Evolutionary conservation across 2,113 vertebrate species (phyloP).

Genomic region (Dissostichus mawsoni): DNA sequence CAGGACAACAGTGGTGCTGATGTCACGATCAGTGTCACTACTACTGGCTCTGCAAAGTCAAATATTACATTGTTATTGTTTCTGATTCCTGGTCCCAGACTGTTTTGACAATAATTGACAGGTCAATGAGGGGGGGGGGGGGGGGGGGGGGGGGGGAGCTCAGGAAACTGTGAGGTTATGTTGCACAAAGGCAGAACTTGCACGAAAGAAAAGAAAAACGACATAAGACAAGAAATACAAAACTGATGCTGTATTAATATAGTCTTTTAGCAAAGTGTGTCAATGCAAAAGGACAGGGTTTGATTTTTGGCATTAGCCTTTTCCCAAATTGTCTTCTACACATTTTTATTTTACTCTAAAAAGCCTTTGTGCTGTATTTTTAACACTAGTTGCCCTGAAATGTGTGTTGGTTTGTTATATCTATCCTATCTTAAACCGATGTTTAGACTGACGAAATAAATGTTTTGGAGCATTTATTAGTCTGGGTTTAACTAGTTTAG

Average conservation of each 20-base stretch:
- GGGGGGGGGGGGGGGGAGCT: not conserved
- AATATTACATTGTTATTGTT: not conserved
- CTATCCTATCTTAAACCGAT: too few species aligned
- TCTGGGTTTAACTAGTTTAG: too few species aligned
- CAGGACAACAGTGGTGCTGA: constrained; percentile 29
- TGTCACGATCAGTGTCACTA: constrained; percentile 34
- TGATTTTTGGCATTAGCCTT: not conserved
- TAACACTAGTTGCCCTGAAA: too few species aligned
- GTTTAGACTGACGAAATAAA: too few species aligned
- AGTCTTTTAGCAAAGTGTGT: not conserved
- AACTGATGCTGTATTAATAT: not conserved
- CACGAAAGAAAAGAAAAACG: not conserved
- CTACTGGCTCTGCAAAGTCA: not conserved
- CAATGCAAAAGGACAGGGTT: not conserved
- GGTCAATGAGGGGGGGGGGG: not conserved
- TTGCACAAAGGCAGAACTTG: too few species aligned
- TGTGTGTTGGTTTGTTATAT: too few species aligned
- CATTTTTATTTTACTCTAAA: too few species aligned
- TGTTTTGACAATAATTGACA: not conserved
- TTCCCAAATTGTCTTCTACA: not conserved
- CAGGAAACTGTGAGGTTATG: not conserved
- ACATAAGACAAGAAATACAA: not conserved
- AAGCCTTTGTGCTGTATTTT: too few species aligned
- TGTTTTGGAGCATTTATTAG: too few species aligned
- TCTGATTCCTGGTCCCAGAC: not conserved